Evolutionary conservation across 2,888 invertebrate genomes (phyloP).

Genomic region (Tholera decimalis): DNA sequence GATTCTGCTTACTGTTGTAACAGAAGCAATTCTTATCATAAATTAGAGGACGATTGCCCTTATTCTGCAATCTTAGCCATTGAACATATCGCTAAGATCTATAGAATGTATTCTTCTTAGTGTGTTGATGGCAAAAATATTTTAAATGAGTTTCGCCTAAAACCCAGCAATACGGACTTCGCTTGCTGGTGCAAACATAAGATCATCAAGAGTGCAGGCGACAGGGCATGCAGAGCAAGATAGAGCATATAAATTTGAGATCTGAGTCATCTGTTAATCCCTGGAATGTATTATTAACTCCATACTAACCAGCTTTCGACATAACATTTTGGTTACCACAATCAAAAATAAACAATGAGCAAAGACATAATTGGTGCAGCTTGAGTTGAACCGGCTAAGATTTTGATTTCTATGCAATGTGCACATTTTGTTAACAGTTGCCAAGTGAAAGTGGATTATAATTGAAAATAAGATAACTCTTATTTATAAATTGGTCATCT

Average conservation of each 20-base stretch:
- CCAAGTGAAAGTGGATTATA: slow-evolving; percentile 12
- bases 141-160: too few relatives aligned
- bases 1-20: not conserved
- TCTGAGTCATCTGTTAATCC: too few relatives aligned
- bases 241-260: too few relatives aligned
- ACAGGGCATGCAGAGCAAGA: too few relatives aligned
- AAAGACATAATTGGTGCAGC: not conserved
- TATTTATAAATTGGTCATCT: slow-evolving; percentile 11
- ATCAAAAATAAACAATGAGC: not conserved
- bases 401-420: not conserved
- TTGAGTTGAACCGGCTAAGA: not conserved
- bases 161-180: too few relatives aligned
- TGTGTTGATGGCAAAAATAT: too few relatives aligned
- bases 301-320: not conserved
- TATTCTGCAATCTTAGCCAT: too few relatives aligned
- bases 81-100: not conserved
- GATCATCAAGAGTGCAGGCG: too few relatives aligned
- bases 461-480: slow-evolving; percentile 10
- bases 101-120: too few relatives aligned
- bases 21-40: not conserved
- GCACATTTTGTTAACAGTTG: slow-evolving; percentile 5
- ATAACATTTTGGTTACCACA: not conserved
- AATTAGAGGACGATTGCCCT: too few relatives aligned
- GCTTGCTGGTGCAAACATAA: too few relatives aligned
- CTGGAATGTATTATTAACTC: not conserved